A percentile compares a stretch with the other conserved stretches of the same genome.
These are phyloP conservation scores for Zaprionus tsacasi DNA, from an alignment of 1,140 invertebrate genomes.

Conservation along the genomic window DNA sequence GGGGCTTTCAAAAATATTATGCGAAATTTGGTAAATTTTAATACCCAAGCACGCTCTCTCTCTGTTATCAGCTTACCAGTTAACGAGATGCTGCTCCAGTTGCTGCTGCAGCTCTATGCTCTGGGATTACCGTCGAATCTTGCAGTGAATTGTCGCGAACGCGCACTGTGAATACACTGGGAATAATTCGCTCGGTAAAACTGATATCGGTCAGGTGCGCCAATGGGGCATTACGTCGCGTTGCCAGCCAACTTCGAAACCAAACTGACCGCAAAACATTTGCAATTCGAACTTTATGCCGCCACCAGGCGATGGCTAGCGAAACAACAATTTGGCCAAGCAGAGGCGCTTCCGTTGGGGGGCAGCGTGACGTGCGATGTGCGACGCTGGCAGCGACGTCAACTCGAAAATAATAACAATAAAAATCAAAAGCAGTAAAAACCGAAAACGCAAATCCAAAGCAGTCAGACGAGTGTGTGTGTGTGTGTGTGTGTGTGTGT, in stretches of 20 bases:
- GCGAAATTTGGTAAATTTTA: not conserved
- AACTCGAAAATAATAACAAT: conserved; percentile 73
- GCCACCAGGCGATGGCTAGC: conserved; percentile 19
- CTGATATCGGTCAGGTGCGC: conserved; percentile 45
- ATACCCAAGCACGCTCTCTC: no score
- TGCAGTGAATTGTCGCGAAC: conserved; percentile 6
- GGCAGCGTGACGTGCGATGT: not conserved
- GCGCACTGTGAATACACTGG: conserved; percentile 12
- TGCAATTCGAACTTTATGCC: conserved; percentile 78
- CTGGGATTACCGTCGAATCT: not conserved
- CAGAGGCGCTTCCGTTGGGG: no score
- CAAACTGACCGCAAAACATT: conserved; percentile 82
- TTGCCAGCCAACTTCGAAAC: conserved; percentile 73
- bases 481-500: conserved; percentile 23
- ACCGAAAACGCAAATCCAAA: conserved; percentile 61
- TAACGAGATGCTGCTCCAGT: not conserved
- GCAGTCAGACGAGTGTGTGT: conserved; percentile 35
- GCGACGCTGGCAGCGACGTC: conserved; percentile 62
- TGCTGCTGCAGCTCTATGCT: not conserved
- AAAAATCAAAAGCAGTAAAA: conserved; percentile 70
- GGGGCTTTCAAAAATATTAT: not conserved
- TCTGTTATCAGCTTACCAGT: not conserved
- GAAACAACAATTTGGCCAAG: no score
- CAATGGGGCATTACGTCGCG: conserved; percentile 60
- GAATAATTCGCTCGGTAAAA: conserved; percentile 9